These are phyloP conservation scores for Heliconius sara DNA, from an alignment of 2,888 invertebrate species.

Conservation along the genomic window DNA sequence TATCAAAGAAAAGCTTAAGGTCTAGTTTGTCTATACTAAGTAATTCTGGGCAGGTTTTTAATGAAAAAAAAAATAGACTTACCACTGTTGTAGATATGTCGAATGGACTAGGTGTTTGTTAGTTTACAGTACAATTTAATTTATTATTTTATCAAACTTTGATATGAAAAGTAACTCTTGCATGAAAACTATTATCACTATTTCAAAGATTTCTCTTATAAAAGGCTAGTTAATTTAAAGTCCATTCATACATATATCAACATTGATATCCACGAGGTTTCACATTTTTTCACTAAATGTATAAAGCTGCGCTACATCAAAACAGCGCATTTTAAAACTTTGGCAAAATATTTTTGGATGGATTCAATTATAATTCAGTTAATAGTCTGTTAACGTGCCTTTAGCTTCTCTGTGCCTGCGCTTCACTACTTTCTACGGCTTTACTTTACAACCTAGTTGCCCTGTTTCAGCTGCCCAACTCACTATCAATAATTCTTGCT, in stretches of 20 bases:
- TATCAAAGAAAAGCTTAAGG: constrained; percentile 55
- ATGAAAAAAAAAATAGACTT: not conserved
- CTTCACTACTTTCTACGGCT: constrained; percentile 14
- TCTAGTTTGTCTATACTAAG: constrained; percentile 49
- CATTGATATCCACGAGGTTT: not conserved
- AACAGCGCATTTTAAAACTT: constrained; percentile 40
- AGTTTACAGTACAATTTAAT: not conserved
- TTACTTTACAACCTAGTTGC: constrained; percentile 21
- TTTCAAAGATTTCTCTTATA: not conserved
- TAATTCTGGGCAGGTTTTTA: constrained; percentile 26
- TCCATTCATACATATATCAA: constrained; percentile 1
- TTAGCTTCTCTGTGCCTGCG: constrained; percentile 34
- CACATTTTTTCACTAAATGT: not conserved
- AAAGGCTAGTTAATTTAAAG: not conserved
- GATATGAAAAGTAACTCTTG: not conserved
- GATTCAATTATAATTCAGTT: constrained; percentile 57
- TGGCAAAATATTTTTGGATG: constrained; percentile 64
- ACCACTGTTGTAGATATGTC: not conserved
- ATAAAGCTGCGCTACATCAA: constrained; percentile 30
- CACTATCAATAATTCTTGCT: constrained; percentile 19
- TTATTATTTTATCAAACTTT: not conserved
- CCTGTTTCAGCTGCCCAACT: constrained; percentile 19
- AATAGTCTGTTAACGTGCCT: constrained; percentile 20
- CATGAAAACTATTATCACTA: not conserved
- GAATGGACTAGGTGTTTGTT: constrained; percentile 14